phyloP scores from a whole-genome alignment of 2,888 invertebrate genomes.

The Brachypterus glaber region DNA sequence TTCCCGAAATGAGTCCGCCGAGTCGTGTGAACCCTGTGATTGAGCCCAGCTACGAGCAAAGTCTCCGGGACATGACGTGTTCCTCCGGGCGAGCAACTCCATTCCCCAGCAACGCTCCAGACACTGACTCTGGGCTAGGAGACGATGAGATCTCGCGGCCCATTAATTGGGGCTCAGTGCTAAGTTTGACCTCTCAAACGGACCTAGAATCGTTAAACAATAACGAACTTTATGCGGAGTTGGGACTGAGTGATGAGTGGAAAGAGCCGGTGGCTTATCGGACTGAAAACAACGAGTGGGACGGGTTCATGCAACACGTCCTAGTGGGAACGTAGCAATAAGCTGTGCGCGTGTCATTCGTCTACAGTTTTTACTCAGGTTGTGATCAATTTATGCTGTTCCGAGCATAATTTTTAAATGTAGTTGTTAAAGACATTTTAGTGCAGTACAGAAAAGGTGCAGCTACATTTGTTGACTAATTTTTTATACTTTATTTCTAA shows the following conservation, averaged over 20 bases:
- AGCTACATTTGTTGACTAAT: conserved; percentile 35
- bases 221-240: conserved; percentile 67
- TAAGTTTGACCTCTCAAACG: conserved; percentile 77
- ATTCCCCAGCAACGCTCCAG: conserved; percentile 49
- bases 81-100: conserved; percentile 59
- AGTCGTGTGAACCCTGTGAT: conserved; percentile 30
- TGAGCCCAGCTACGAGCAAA: conserved; percentile 37
- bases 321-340: conserved; percentile 57
- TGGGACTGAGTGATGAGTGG: conserved; percentile 58
- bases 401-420: too few relatives aligned
- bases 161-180: conserved; percentile 87
- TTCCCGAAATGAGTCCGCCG: conserved; percentile 40
- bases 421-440: conserved; percentile 16
- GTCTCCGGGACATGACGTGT: conserved; percentile 41
- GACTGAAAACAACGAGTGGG: conserved; percentile 43
- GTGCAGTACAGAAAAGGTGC: conserved; percentile 36
- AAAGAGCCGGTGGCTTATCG: conserved; percentile 41
- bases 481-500: conserved; percentile 28
- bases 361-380: conserved; percentile 33
- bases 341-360: conserved; percentile 4
- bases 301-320: conserved; percentile 59
- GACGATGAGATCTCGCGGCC: conserved; percentile 66
- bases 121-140: conserved; percentile 67
- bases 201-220: conserved; percentile 74
- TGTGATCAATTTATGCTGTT: conserved; percentile 34